Evolutionary conservation across 2,888 invertebrate genomes (phyloP).

Genomic region (Drosophila leonis): DNA sequence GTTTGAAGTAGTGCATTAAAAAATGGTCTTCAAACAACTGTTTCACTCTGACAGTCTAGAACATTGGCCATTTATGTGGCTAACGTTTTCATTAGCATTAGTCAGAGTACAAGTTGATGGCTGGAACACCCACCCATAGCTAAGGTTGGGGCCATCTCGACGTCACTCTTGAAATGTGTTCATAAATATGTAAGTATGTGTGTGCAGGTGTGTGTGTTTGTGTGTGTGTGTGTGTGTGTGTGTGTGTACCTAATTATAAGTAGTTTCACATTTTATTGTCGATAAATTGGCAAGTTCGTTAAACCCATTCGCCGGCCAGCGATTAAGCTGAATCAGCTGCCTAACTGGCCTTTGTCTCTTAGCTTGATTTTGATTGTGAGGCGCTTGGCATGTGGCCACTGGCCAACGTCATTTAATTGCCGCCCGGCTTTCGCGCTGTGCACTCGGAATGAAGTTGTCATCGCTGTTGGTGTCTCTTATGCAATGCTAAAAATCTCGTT

Average conservation of each 20-base stretch:
- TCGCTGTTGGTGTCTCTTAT: constrained; percentile 54
- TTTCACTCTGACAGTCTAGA: constrained; percentile 30
- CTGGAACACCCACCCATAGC: constrained; percentile 69
- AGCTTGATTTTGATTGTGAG: constrained; percentile 28
- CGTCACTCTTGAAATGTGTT: constrained; percentile 51
- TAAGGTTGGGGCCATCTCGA: constrained; percentile 26
- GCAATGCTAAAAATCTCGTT: constrained; percentile 70
- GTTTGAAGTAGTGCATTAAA: constrained; percentile 59
- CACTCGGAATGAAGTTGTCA: constrained; percentile 62
- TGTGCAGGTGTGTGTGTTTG: background rate
- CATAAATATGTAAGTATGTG: constrained; percentile 46
- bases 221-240: background rate
- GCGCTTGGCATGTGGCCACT: constrained; percentile 52
- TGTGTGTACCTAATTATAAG: constrained; percentile 58
- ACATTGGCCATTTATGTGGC: constrained; percentile 57
- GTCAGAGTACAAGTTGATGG: constrained; percentile 41
- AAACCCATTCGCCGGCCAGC: constrained; percentile 59
- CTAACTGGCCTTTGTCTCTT: constrained; percentile 38
- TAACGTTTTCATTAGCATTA: constrained; percentile 80
- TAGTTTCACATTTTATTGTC: constrained; percentile 68
- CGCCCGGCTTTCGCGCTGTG: constrained; percentile 51
- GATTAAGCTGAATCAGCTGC: constrained; percentile 43
- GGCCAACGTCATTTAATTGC: constrained; percentile 49
- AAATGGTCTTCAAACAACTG: constrained; percentile 39
- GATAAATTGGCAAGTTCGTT: constrained; percentile 74